Conservation (phyloP, 2,113 vertebrate genomes). For the Petrocephalus zakoni region DNA sequence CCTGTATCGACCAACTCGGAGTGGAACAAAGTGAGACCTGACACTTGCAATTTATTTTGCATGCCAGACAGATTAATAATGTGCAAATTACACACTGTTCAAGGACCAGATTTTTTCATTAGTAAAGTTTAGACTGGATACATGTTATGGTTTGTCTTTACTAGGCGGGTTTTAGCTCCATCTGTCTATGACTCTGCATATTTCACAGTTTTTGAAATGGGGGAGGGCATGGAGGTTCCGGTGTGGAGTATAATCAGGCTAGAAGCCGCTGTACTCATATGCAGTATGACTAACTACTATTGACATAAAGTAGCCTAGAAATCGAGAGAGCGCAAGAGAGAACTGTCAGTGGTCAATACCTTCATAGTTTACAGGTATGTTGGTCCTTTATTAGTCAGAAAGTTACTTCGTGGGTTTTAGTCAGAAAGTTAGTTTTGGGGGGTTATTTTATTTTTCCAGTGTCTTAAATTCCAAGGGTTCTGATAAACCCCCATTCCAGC, state of each 20-base stretch:
- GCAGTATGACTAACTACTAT: too few relatives aligned
- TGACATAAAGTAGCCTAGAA: background rate
- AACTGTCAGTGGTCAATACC: background rate
- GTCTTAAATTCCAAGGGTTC: background rate
- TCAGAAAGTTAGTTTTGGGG: background rate
- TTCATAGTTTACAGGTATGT: background rate
- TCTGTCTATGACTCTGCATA: background rate
- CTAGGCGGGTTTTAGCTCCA: background rate
- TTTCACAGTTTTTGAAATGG: background rate
- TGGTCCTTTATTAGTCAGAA: background rate
- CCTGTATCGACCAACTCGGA: constrained; percentile 89
- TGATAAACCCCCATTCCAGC: background rate
- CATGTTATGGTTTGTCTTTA: background rate
- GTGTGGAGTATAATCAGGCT: too few relatives aligned
- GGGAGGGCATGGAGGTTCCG: background rate
- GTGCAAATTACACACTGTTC: background rate
- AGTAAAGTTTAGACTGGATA: background rate
- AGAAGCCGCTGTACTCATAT: too few relatives aligned
- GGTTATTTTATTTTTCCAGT: background rate
- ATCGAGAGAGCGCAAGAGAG: background rate
- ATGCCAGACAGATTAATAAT: background rate
- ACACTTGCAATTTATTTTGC: background rate
- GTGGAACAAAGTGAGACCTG: constrained; percentile 79
- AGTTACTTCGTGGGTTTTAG: background rate
- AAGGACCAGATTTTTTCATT: background rate